Percentiles rank a stretch among this genome's conserved stretches.
Conservation (phyloP, 2,797 vertebrate genomes). For the Danio tinwini region DNA sequence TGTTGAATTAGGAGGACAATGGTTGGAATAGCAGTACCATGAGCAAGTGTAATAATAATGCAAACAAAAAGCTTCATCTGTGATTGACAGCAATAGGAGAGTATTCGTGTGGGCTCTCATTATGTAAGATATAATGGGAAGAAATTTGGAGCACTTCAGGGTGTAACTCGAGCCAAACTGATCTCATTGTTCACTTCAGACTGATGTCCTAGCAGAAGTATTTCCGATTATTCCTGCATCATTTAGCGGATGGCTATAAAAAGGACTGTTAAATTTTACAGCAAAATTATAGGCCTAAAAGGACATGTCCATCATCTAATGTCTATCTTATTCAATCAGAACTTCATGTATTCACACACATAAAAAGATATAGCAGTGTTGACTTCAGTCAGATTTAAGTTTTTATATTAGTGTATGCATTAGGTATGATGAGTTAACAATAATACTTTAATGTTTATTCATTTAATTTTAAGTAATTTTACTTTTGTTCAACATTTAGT, state of each 20-base stretch:
- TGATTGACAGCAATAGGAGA: constrained; percentile 37
- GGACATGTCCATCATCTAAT: constrained; percentile 11
- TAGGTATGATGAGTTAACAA: neutral
- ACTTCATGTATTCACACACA: too few relatives aligned
- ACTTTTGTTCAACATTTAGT: neutral
- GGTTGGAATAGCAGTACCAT: constrained; percentile 36
- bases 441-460: neutral
- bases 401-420: neutral
- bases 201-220: constrained; percentile 40
- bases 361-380: too few relatives aligned
- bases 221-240: constrained; percentile 20
- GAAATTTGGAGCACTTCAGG: constrained; percentile 32
- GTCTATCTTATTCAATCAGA: too few relatives aligned
- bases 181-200: constrained; percentile 45
- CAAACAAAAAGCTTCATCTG: constrained; percentile 39
- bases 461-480: neutral
- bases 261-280: constrained; percentile 11
- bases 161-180: constrained; percentile 27
- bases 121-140: constrained; percentile 38
- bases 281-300: constrained; percentile 23
- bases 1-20: constrained; percentile 45
- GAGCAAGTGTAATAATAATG: constrained; percentile 42
- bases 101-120: constrained; percentile 42
- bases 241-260: constrained; percentile 28
- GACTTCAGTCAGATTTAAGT: neutral